Evolutionary conservation across 2,797 vertebrate genomes (phyloP), one percentile per base, ranked within the genome.

Genomic region (Arrhamphus sclerolepis): DNA sequence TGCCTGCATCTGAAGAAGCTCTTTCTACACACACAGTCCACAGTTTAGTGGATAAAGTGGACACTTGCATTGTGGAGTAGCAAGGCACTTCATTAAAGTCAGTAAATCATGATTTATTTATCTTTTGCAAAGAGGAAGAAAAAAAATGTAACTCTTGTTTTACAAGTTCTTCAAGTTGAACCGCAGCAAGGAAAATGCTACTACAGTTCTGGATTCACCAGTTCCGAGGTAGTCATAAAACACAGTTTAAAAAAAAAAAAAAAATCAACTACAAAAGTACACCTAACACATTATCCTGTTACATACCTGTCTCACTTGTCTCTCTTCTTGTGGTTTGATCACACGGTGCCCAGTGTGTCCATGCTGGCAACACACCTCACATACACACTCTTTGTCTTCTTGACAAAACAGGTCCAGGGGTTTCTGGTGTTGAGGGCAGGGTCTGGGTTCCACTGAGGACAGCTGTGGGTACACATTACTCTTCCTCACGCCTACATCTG

Each of bases 331-430:
- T 3, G 82, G 80, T 46, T 48, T 83, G 24, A 90, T 57, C 31
- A 93, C 88, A 38, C 11, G 62, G 46, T 94, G 93, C 0, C 89
- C 91, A 7, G 74, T 77, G 77, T 94, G 93, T 73, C 55, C 89
- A 20, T 81, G 43, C 41, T 88, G 78, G 61, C 83, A 76, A 24
- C 93, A 94, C 41, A 84, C 65, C 3, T 84, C 80, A 68, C 93
- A 94, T 4, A 94, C 82, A 28, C 77, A 78, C 56, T 85, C 81
- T 67, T 73, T 82, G 72, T 94, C 90, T 1, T 89, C 82, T 2
- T 50, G 73, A 74, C 93, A 94, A 39, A 91, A 94, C 39, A 92
- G 72, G 13, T 91, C 86, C 57, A 93, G 66, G 3, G 89, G 83
- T 26, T 44, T 82, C 28, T 75, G 70, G 65, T 93, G 93, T 17